These are phyloP conservation scores for Acanthopagrus latus DNA, from an alignment of 2,797 vertebrate genomes.

Conservation along the genomic window DNA sequence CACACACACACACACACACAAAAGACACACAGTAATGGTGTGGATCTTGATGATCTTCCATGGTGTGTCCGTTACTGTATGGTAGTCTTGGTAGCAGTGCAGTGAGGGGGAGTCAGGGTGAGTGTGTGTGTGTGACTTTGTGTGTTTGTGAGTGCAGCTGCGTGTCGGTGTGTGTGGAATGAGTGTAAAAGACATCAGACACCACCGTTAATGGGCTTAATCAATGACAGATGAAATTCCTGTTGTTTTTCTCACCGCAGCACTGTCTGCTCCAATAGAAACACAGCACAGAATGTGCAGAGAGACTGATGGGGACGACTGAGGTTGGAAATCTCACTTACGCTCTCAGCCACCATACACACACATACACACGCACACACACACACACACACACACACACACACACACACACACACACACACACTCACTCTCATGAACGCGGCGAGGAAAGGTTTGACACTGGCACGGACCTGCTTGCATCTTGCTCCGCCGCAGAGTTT, in stretches of 20 bases:
- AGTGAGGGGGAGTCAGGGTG: conserved; percentile 61
- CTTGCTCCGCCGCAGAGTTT: conserved; percentile 58
- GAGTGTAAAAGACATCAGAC: conserved; percentile 85
- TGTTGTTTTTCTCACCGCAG: conserved; percentile 84
- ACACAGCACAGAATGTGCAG: conserved; percentile 79
- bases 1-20: conserved; percentile 41
- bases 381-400: conserved; percentile 31
- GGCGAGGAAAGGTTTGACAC: conserved; percentile 43
- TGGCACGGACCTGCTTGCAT: conserved; percentile 62
- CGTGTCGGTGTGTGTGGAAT: conserved; percentile 78
- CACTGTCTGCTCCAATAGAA: conserved; percentile 83
- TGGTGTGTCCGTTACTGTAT: conserved; percentile 77
- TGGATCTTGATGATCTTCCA: conserved; percentile 83
- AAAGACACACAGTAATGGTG: conserved; percentile 52
- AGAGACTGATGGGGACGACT: conserved; percentile 75
- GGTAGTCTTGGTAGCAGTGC: conserved; percentile 76
- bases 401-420: conserved; percentile 47
- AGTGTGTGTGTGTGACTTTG: conserved; percentile 45
- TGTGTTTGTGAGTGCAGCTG: conserved; percentile 80
- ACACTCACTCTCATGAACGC: conserved; percentile 23
- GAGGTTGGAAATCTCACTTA: conserved; percentile 83
- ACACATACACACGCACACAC: conserved; percentile 41
- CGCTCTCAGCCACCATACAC: conserved; percentile 65
- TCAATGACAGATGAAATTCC: conserved; percentile 86
- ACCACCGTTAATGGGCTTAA: conserved; percentile 86